Evolutionary conservation across 2,888 invertebrate genomes (phyloP), one percentile per base, ranked within the genome.

Genomic region (Mactromeris polynyma): DNA sequence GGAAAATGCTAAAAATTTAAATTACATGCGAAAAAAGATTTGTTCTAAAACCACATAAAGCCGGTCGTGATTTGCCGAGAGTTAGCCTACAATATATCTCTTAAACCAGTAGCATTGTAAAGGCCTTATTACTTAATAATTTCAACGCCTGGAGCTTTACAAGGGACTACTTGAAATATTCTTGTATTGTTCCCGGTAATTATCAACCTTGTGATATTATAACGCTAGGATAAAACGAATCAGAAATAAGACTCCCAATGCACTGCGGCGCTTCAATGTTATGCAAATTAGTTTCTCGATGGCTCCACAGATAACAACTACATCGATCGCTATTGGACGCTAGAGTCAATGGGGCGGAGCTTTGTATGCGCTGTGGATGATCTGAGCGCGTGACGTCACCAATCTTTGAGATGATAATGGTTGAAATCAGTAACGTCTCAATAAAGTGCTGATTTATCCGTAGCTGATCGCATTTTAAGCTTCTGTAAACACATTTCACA

Each of bases 361-460:
- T 26, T 42, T 69, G 83, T 69, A 85, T 86, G 83, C 88, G 90
- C 89, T 84, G 78, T 87, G 83, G 86, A 88, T 86, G 80, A 83
- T 80, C 77, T 78, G 85, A 51, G 80, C 85, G 40, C 31, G 86
- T 92, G 92, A 92, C 92, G 92, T 92, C 92, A 92, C 81, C 36
- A 85, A 80, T 80, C 86, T 31, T 40, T 51, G 64, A 85, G 81
- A 88, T 91, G 85, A 91, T 91, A 91, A 92, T 91, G 91, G 91
- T 73, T 82, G 89, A 86, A 89, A 82, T 83, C 87, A 84, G 89
- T 89, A 86, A 88, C 85, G 89, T 88, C 89, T 87, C 88, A 73
- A 90, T 91, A 91, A 81, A 89, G 88, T 88, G 73, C 87, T 89
- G 93, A 93, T 93, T 93, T 91, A 93, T 92, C 90, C 90, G 51